These are phyloP conservation scores for Fringilla coelebs DNA, from an alignment of 2,797 vertebrate species.

Conservation along the genomic window DNA sequence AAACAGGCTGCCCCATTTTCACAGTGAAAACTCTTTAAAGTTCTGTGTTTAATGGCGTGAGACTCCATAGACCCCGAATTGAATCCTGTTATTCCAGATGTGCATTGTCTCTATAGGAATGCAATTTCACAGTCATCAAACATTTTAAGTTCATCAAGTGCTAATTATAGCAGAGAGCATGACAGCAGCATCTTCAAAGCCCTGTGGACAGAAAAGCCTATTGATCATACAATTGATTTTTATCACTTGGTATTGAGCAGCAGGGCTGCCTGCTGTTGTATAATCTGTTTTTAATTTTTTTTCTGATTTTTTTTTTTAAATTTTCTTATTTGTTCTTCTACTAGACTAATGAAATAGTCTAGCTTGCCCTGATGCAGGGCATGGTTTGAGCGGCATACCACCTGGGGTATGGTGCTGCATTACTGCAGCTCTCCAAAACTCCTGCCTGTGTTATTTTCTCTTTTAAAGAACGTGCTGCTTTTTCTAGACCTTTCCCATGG, in stretches of 20 bases:
- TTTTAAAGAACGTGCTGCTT: neutral
- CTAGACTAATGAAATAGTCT: neutral
- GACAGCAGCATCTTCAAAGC: conserved; percentile 54
- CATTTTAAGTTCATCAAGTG: conserved; percentile 69
- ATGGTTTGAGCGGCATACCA: neutral
- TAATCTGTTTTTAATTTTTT: neutral
- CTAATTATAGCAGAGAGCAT: conserved; percentile 65
- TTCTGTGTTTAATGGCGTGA: conserved; percentile 42
- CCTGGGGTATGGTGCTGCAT: neutral
- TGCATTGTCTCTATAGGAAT: conserved; percentile 64
- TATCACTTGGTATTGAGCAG: conserved; percentile 19
- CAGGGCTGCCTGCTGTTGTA: conserved; percentile 8
- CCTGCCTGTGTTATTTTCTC: neutral
- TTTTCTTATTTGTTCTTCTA: neutral
- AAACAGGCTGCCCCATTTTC: conserved; percentile 60
- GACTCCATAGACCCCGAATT: conserved; percentile 36
- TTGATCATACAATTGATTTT: conserved; percentile 66
- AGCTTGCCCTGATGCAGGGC: neutral
- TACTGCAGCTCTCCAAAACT: neutral
- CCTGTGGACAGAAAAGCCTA: conserved; percentile 34
- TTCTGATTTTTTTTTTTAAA: too few species aligned
- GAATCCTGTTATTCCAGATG: conserved; percentile 69
- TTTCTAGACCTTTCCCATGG: neutral
- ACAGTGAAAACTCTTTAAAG: conserved; percentile 65
- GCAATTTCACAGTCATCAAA: conserved; percentile 74